Percentiles rank a stretch among this genome's conserved stretches.
phyloP scores from a whole-genome alignment of 2,113 vertebrate species.

The Cinclus mexicanus region DNA sequence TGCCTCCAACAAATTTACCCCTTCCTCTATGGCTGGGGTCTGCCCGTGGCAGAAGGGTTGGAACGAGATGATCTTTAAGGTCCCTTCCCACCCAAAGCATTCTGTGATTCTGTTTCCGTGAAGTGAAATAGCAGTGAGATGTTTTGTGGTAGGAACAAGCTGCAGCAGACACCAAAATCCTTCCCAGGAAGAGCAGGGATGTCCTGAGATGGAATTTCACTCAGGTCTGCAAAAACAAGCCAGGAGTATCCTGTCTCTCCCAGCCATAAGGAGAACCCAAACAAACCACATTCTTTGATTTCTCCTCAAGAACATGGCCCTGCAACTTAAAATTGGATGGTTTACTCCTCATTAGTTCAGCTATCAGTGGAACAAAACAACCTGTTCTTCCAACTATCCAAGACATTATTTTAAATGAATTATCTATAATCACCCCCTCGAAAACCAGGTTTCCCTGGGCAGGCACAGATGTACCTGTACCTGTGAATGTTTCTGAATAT shows the following conservation, averaged over 20 bases:
- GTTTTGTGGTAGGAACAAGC: background rate
- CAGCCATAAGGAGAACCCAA: background rate
- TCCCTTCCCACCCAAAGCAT: background rate
- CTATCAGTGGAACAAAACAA: background rate
- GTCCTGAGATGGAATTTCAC: background rate
- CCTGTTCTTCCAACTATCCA: background rate
- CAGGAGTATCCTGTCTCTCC: background rate
- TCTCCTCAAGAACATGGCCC: background rate
- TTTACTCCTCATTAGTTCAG: background rate
- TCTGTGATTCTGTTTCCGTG: background rate
- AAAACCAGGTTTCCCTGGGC: background rate
- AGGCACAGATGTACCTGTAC: rapidly evolving
- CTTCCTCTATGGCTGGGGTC: no score
- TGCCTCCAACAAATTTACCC: background rate
- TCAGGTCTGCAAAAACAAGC: background rate
- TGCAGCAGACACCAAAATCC: background rate
- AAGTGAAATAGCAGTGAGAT: background rate
- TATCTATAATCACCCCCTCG: rapidly evolving
- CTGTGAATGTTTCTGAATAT: background rate
- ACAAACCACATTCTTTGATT: background rate
- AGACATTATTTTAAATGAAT: background rate
- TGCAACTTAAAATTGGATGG: background rate
- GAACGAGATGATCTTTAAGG: no score
- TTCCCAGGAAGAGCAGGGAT: background rate
- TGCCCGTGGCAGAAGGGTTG: background rate